A percentile compares a stretch with the other conserved stretches of the same genome.
phyloP scores from a whole-genome alignment of 2,888 invertebrate genomes.

The Gandaritis pyraliata region DNA sequence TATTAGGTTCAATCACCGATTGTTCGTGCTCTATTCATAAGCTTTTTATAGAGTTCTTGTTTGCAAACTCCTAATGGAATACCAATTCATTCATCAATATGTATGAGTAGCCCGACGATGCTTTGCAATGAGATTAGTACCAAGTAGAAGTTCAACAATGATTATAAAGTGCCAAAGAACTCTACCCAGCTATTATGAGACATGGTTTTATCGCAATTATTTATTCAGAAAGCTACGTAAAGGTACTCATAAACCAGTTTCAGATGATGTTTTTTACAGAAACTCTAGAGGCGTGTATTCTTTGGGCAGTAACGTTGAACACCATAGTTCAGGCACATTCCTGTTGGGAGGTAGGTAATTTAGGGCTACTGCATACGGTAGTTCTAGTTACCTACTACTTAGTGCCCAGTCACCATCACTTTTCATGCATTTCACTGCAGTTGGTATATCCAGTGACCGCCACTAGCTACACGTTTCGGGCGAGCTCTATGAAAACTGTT shows the following conservation, averaged over 20 bases:
- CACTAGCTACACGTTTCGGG: too few species aligned
- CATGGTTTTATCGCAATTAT: conserved; percentile 3
- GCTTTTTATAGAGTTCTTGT: conserved; percentile 40
- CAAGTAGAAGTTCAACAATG: conserved; percentile 19
- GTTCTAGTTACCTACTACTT: too few species aligned
- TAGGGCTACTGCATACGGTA: background rate
- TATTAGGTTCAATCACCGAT: conserved; percentile 25
- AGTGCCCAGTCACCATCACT: too few species aligned
- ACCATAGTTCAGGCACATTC: background rate
- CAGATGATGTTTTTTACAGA: conserved; percentile 1
- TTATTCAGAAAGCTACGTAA: background rate
- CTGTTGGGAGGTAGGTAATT: background rate
- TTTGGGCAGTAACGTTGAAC: background rate
- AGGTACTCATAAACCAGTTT: conserved; percentile 1
- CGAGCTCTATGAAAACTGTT: too few species aligned
- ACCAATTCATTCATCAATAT: conserved; percentile 43
- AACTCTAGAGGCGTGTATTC: background rate
- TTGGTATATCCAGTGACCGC: too few species aligned
- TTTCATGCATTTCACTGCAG: too few species aligned
- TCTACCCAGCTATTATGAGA: background rate
- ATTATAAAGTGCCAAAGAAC: conserved; percentile 13
- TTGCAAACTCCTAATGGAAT: conserved; percentile 38
- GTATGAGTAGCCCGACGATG: conserved; percentile 34
- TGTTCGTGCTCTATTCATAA: conserved; percentile 24
- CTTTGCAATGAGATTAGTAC: conserved; percentile 27